Evolutionary conservation across 1,140 invertebrate species (phyloP).

Genomic region (Bombus turneri): DNA sequence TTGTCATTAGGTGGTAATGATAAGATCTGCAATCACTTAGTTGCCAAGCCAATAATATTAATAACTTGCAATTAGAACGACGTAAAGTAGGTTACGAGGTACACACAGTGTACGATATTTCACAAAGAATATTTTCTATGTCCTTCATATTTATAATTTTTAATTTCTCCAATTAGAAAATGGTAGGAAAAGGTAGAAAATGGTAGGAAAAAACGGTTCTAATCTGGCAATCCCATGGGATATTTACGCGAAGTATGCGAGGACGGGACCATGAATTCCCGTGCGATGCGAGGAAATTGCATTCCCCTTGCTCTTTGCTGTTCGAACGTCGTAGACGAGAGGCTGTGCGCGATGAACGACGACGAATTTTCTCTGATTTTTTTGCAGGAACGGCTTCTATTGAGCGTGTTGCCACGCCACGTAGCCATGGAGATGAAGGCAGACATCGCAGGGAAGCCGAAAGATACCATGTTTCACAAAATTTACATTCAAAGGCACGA

Average conservation of each 20-base stretch:
- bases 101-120: no score
- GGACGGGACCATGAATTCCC: not conserved
- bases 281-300: constrained; percentile 16
- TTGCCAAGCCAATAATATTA: no score
- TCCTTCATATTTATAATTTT: no score
- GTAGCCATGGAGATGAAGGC: constrained; percentile 99
- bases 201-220: not conserved
- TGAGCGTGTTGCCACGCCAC: constrained; percentile 96
- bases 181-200: not conserved
- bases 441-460: constrained; percentile 95
- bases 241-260: not conserved
- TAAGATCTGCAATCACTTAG: no score
- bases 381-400: constrained; percentile 92
- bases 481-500: constrained; percentile 98
- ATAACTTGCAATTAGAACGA: no score
- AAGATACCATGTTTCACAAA: constrained; percentile 97
- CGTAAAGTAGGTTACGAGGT: no score
- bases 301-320: not conserved
- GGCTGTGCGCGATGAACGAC: not conserved
- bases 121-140: no score
- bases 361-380: constrained; percentile 19
- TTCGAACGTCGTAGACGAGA: not conserved
- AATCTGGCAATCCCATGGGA: not conserved
- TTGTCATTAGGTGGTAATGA: no score
- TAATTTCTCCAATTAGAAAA: no score